phyloP scores from a whole-genome alignment of 2,113 vertebrate genomes.

The Epinephelus fuscoguttatus region DNA sequence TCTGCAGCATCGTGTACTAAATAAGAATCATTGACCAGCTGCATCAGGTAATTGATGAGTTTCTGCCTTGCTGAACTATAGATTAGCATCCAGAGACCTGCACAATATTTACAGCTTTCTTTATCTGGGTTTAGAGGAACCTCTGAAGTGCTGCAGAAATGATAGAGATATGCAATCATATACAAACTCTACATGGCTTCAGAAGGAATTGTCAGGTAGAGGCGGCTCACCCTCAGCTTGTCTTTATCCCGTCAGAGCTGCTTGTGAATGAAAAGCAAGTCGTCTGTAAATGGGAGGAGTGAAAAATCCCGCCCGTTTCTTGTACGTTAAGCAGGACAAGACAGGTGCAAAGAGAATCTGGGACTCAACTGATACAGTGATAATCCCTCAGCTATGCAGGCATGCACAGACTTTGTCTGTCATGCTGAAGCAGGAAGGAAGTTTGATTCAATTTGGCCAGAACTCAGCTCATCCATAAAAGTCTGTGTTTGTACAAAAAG shows the following conservation, averaged over 20 bases:
- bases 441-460: constrained; percentile 12
- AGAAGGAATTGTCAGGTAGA: not conserved
- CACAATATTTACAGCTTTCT: not conserved
- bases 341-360: constrained; percentile 59
- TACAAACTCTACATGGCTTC: no score
- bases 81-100: not conserved
- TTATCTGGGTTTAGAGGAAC: no score
- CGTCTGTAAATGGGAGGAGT: not conserved
- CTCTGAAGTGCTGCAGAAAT: not conserved
- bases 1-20: no score
- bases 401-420: constrained; percentile 69
- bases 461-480: not conserved
- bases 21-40: not conserved
- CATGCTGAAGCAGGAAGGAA: constrained; percentile 25
- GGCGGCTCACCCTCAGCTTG: not conserved
- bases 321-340: constrained; percentile 62
- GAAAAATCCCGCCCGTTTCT: constrained; percentile 36
- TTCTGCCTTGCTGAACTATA: not conserved
- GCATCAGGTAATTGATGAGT: not conserved
- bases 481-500: not conserved
- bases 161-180: not conserved
- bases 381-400: constrained; percentile 77
- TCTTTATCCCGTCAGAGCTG: not conserved
- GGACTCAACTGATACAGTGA: constrained; percentile 55
- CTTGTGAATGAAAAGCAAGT: constrained; percentile 29